phyloP scores from a whole-genome alignment of 2,113 vertebrate genomes.

The Hypocryptadius cinnamomeus region DNA sequence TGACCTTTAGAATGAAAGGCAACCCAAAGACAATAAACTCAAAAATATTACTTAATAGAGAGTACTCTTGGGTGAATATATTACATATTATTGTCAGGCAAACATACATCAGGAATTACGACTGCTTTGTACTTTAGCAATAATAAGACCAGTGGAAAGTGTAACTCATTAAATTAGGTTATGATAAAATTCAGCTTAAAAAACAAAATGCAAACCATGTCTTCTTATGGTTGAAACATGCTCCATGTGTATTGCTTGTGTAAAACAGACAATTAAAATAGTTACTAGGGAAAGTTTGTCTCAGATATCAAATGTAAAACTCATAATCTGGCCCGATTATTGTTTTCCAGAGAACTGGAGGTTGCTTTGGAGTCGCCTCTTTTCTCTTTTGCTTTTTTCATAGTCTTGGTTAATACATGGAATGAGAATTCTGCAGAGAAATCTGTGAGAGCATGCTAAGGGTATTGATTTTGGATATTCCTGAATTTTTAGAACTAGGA shows the following conservation, averaged over 20 bases:
- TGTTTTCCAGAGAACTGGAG: background rate
- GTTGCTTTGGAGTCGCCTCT: background rate
- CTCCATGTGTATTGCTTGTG: background rate
- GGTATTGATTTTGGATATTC: constrained; percentile 20
- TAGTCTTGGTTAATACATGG: background rate
- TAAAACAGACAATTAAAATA: background rate
- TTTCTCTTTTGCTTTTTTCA: background rate
- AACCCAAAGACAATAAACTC: background rate
- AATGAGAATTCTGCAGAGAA: background rate
- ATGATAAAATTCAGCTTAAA: background rate
- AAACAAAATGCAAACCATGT: background rate
- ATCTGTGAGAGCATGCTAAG: background rate
- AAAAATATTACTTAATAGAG: background rate
- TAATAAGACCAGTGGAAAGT: background rate
- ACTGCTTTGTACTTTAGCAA: background rate
- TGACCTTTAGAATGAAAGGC: background rate
- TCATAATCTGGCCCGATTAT: background rate
- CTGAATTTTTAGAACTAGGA: background rate
- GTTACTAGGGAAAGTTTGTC: background rate
- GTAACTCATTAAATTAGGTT: background rate
- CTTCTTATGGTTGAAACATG: background rate
- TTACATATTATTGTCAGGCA: background rate
- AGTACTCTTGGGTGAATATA: background rate
- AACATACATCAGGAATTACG: background rate
- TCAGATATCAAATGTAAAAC: background rate